phyloP scores from a whole-genome alignment of 2,113 vertebrate species.

The Mustelus asterias region DNA sequence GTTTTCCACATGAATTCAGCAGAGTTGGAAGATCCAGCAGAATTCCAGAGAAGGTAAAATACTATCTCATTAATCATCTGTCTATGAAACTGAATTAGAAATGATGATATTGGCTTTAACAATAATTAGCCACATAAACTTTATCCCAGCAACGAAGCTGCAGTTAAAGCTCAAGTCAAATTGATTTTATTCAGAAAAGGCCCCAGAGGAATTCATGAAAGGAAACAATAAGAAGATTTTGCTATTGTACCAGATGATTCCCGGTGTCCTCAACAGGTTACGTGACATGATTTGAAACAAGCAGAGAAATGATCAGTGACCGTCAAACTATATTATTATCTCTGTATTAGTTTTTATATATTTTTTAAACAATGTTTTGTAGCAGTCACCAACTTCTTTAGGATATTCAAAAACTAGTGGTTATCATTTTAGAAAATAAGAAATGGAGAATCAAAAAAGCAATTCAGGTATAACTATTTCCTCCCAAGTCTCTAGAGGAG shows the following conservation, averaged over 20 bases:
- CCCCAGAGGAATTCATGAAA: neutral
- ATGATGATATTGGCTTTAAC: constrained; percentile 32
- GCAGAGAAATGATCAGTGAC: neutral
- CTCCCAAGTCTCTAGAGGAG: neutral
- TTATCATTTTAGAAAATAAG: neutral
- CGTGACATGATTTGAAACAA: neutral
- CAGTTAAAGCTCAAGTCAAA: neutral
- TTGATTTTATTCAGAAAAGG: neutral
- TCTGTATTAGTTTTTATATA: neutral
- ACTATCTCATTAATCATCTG: neutral
- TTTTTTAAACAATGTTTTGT: neutral
- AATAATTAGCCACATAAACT: constrained; percentile 33
- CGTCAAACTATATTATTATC: neutral
- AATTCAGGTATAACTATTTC: neutral
- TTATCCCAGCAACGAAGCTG: constrained; percentile 30
- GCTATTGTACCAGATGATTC: neutral
- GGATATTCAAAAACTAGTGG: neutral
- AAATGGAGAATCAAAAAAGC: neutral
- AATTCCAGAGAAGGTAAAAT: constrained; percentile 73
- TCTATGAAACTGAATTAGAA: neutral
- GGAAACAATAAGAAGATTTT: neutral
- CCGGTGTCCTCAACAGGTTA: too few species aligned
- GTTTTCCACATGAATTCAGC: constrained; percentile 94
- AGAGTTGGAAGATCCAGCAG: constrained; percentile 63
- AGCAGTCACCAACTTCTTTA: neutral